Base-by-base conservation (phyloP, 2,888 invertebrate genomes). In the Tipula unca region DNA sequence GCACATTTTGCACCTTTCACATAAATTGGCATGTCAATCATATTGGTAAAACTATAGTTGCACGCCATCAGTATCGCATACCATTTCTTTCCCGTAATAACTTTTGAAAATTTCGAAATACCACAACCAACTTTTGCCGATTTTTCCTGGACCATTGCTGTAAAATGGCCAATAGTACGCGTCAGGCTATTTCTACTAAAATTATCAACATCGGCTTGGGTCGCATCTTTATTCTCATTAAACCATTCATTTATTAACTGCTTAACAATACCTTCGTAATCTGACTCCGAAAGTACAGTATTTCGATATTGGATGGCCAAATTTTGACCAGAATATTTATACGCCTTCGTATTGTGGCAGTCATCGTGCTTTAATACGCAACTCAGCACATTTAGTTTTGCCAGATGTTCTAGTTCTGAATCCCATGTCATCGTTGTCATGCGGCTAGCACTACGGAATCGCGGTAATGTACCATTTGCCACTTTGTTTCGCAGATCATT, bases 241-340 rank as follows among this genome's bases (percentile, higher is more conserved):
- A 29, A 82, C 29, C 29, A 82, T 82, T 82, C n/a, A 13, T 14
- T 29, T 3, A 82, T 82, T 5, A 29, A n/a, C n/a, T n/a, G n/a
- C n/a, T n/a, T n/a, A n/a, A n/a, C n/a, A n/a, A n/a, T n/a, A n/a
- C n/a, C n/a, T n/a, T n/a, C n/a, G n/a, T n/a, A n/a, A n/a, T n/a
- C n/a, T n/a, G n/a, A n/a, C n/a, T n/a, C n/a, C n/a, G n/a, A n/a
- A n/a, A n/a, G n/a, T n/a, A n/a, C n/a, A n/a, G n/a, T n/a, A n/a
- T n/a, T n/a, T n/a, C 17, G 48, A 48, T 48, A 48, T 17, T 48
- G 48, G 17, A 29, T 82, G 14, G 84, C 84, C 35, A 84, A 32
- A 84, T 84, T 84, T 84, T 84, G 84, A n/a, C 84, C 84, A 32
- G 84, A 84, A 32, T 17, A 84, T 35, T 29, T 29, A 35, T 32